phyloP scores from a whole-genome alignment of 92 coral and sea anemone genomes.

The Bergia puertoricense region DNA sequence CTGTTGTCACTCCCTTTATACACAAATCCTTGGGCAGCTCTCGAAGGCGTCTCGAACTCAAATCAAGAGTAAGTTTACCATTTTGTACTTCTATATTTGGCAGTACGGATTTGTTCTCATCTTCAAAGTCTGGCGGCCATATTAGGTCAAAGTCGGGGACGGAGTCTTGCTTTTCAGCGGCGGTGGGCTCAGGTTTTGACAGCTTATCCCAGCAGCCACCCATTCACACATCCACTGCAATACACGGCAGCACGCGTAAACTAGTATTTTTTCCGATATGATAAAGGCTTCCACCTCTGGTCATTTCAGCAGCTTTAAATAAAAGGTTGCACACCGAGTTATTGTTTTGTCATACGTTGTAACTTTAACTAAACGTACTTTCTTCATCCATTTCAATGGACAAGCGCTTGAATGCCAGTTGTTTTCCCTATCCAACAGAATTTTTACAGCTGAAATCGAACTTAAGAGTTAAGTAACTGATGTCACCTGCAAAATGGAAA shows the following conservation, averaged over 20 bases:
- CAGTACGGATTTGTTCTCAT: constrained; percentile 36
- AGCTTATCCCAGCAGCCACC: constrained; percentile 32
- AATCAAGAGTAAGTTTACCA: constrained; percentile 69
- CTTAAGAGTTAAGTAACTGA: background rate
- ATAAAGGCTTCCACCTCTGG: background rate
- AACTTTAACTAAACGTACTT: too few species aligned
- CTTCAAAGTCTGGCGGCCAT: constrained; percentile 74
- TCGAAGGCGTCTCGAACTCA: constrained; percentile 61
- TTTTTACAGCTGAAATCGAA: background rate
- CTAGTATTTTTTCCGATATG: background rate
- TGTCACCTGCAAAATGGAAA: background rate
- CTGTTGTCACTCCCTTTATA: constrained; percentile 54
- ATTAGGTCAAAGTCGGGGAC: constrained; percentile 49
- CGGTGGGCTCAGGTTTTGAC: background rate
- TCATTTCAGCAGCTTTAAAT: background rate
- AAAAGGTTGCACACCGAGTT: too few species aligned
- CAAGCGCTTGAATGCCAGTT: background rate
- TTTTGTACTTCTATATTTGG: constrained; percentile 66
- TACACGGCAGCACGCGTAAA: background rate
- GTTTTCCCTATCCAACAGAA: background rate
- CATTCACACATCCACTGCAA: background rate
- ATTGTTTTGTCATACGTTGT: too few species aligned
- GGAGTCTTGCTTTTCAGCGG: constrained; percentile 5
- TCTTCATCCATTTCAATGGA: background rate
- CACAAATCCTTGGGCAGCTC: constrained; percentile 63